phyloP scores from a whole-genome alignment of 2,797 vertebrate species.

The Austrolebias charrua region DNA sequence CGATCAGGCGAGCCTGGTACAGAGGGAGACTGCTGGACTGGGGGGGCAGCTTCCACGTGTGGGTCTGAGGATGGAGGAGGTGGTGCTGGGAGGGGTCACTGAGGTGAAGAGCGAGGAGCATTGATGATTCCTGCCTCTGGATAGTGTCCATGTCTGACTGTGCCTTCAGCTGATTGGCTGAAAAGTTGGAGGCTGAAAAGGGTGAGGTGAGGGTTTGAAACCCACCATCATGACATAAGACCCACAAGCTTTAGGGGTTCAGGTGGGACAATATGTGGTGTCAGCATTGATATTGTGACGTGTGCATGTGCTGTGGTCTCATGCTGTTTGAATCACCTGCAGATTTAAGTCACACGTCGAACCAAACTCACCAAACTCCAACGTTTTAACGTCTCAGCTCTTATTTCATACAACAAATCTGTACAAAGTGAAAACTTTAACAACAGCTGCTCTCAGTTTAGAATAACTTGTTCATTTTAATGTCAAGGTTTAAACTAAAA shows the following conservation, averaged over 20 bases:
- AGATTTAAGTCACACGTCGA: neutral
- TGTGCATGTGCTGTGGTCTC: neutral
- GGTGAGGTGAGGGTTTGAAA: neutral
- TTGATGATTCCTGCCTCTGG: neutral
- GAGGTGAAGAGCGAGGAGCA: neutral
- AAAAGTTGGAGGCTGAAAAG: neutral
- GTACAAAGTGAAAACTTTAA: neutral
- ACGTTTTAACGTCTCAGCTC: too few species aligned
- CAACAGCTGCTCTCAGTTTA: neutral
- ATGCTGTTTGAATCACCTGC: neutral
- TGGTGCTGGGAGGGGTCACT: neutral
- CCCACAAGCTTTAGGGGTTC: neutral
- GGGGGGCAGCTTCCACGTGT: conserved; percentile 68
- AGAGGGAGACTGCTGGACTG: conserved; percentile 75
- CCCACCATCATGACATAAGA: neutral
- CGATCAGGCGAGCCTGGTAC: conserved; percentile 77
- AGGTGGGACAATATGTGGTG: neutral
- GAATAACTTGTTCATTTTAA: neutral
- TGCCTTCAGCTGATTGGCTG: too few species aligned
- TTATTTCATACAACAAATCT: neutral
- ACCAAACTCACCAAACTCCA: neutral
- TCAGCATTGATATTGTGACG: neutral
- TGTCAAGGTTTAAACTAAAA: too few species aligned
- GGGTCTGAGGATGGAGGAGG: conserved; percentile 69
- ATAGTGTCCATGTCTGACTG: neutral